Evolutionary conservation across 2,113 vertebrate species (phyloP), one percentile per base, ranked within the genome.

Genomic region (Trogon surrucura): DNA sequence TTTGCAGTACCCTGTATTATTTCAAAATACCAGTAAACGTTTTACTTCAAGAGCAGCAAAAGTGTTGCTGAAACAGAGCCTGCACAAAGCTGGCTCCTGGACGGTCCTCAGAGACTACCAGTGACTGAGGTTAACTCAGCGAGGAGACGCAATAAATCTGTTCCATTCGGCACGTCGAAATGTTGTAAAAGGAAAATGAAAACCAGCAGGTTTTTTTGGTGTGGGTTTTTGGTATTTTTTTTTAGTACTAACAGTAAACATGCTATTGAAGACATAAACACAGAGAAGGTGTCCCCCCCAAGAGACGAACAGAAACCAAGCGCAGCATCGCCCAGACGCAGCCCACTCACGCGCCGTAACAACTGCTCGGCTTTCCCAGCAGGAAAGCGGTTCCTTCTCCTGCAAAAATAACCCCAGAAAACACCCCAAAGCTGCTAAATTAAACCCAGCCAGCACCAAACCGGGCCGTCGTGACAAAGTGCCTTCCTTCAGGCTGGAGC

Each of bases 131-230:
- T 56, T 67, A 61, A 1, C 79, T 45, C 62, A 4, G 53, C 0
- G 0, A 23, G 26, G 53, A 57, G 0, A 8, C 0, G 6, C 45
- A 41, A 26, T 13, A 17, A 57, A 41, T 74, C 13, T 18, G 6
- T 44, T 80, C 61, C 57, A 3, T 78, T 72, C 65, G 50, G 27
- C 32, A 61, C 5, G 19, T 38, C 72, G 41, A 13, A 82, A 36
- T 32, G 3, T 4, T 34, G 20, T 16, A 15, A 22, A 61, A 69
- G 57, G 57, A 26, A 53, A 80, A 92, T 6, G 16, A 54, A 85
- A 80, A 25, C 5, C 45, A 21, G 32, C 16, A 27, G 54, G 41
- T 11, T 41, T 41, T 41, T 41, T 41, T 13, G 41, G 41, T 41
- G 41, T 36, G 36, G 36, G 16, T 3, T 10, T 60, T 19, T 15